A percentile compares a stretch with the other conserved stretches of the same genome.
phyloP scores from a whole-genome alignment of 2,888 invertebrate genomes.

The Trachelus troglodyta region DNA sequence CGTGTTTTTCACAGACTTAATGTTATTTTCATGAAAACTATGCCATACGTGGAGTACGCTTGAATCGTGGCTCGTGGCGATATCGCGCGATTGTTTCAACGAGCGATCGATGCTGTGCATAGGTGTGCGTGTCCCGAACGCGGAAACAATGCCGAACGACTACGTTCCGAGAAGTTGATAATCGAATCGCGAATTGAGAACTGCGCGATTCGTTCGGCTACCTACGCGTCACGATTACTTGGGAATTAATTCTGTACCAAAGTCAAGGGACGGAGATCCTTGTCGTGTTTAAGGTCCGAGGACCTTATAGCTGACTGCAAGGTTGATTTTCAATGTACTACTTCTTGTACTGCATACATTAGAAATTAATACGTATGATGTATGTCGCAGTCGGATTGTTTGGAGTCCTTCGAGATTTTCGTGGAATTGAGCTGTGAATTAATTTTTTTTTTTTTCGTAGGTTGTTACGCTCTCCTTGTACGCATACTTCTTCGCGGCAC shows the following conservation, averaged over 20 bases:
- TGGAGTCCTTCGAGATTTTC: background rate
- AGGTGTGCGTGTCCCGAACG: background rate
- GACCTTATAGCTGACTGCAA: background rate
- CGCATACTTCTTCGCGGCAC: constrained; percentile 89
- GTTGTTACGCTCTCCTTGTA: constrained; percentile 93
- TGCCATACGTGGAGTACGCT: background rate
- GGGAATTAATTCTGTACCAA: no score
- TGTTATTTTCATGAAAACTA: background rate
- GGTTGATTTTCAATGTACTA: background rate
- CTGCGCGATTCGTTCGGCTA: no score
- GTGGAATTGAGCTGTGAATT: background rate
- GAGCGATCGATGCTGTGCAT: background rate
- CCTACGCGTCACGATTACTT: no score
- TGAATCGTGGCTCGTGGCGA: background rate
- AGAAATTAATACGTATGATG: no score
- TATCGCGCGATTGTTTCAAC: background rate
- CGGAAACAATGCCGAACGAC: background rate
- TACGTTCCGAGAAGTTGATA: background rate
- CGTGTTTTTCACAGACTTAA: background rate
- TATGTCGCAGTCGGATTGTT: no score
- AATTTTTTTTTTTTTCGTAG: constrained; percentile 68
- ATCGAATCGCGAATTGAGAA: background rate
- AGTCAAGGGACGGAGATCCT: background rate
- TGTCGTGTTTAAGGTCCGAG: background rate
- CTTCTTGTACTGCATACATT: no score